Evolutionary conservation across 2,113 vertebrate species (phyloP), one percentile per base, ranked within the genome.

Genomic region (Calypte anna): DNA sequence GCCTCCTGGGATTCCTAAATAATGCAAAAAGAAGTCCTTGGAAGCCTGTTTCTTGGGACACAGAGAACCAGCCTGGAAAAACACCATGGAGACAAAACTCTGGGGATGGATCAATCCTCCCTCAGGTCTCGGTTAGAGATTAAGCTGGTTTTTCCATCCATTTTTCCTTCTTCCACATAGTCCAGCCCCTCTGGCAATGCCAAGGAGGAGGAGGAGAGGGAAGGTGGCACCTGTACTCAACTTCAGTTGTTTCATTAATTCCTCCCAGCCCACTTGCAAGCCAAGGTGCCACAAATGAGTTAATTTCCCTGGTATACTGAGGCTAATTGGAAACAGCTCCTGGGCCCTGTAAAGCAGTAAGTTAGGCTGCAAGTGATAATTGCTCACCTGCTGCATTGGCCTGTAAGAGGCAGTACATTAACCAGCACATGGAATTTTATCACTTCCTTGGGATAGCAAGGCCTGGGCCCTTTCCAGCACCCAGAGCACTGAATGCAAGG

Each of bases 251-350:
- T 94, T 62, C 62, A 36, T 43, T 57, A 31, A 61, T 28, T 90
- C 77, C 78, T 93, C 68, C n/a, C 68, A 90, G 72, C 30, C 83
- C 48, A 25, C 82, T 95, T 62, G 66, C 54, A 72, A 91, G 53
- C 68, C 91, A 81, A 91, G 88, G 93, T 97, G 97, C 96, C 91
- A 96, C 84, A 95, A 95, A 96, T 90, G 86, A 97, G 88, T 95
- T 97, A 82, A 97, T 97, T 96, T 94, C 92, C 88, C 93, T 82
- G 77, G 91, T 73, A 62, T 53, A 89, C 90, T 54, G 33, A 82
- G 82, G 69, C 95, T 97, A 97, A 97, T 97, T 96, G 94, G 88
- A 97, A 97, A 92, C 97, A 97, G 95, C 82, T 91, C 88, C 79
- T 4, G 1, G 72, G 79, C 61, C 90, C 90, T 93, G 86, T 96